These are phyloP conservation scores for Astyanax mexicanus DNA, from an alignment of 2,797 vertebrate genomes.

Conservation along the genomic window DNA sequence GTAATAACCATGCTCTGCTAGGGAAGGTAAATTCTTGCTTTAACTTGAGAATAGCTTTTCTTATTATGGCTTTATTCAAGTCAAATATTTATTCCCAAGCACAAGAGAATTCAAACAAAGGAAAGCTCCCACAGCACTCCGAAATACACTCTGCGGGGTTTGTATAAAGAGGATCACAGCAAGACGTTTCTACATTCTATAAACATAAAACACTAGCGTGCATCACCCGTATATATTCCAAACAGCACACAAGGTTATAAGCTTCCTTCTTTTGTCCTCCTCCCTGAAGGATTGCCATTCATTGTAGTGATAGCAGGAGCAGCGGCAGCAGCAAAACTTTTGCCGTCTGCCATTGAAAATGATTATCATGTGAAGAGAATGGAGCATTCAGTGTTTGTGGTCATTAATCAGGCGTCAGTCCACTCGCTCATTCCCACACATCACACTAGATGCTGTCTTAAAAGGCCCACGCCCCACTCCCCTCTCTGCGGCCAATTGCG, in stretches of 20 bases:
- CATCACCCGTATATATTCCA: constrained; percentile 36
- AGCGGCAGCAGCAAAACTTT: constrained; percentile 62
- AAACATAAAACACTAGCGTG: constrained; percentile 36
- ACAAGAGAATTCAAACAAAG: constrained; percentile 42
- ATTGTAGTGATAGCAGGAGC: constrained; percentile 56
- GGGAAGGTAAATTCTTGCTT: background rate
- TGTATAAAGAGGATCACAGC: constrained; percentile 41
- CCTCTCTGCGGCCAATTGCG: constrained; percentile 40
- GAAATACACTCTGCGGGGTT: constrained; percentile 9
- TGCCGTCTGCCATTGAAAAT: constrained; percentile 65
- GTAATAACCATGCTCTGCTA: background rate
- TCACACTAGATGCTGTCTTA: constrained; percentile 47
- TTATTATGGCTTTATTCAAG: constrained; percentile 28
- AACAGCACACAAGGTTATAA: constrained; percentile 42
- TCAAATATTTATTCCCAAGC: constrained; percentile 51
- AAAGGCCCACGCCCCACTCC: constrained; percentile 39
- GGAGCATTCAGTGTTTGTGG: constrained; percentile 60
- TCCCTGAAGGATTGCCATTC: constrained; percentile 61
- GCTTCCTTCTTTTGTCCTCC: constrained; percentile 58
- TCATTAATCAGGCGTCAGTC: constrained; percentile 72
- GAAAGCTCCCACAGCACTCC: background rate
- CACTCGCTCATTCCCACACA: constrained; percentile 65
- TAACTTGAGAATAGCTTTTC: background rate
- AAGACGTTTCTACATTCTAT: constrained; percentile 44
- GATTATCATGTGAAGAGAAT: constrained; percentile 70